Evolutionary conservation across 92 coral and sea anemone species (phyloP).

Genomic region (Metridium senile): DNA sequence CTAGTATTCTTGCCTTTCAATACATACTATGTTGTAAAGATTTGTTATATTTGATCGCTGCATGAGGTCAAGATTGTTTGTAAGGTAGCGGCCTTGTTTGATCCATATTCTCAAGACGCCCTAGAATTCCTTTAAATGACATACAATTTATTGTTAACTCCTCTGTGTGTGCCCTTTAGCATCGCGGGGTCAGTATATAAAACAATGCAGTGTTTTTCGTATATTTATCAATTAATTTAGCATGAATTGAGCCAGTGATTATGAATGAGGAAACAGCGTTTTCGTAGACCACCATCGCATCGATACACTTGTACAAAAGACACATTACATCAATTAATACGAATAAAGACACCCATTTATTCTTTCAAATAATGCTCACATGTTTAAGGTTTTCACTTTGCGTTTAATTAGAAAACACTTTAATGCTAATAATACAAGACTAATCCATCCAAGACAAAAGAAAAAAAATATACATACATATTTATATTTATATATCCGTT

Average conservation of each 20-base stretch:
- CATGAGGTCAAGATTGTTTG: constrained; percentile 3
- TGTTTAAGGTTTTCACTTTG: neutral
- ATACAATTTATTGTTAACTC: neutral
- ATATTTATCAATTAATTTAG: neutral
- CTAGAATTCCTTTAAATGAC: constrained; percentile 18
- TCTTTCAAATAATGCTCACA: neutral
- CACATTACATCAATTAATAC: neutral
- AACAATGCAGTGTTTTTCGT: constrained; percentile 3
- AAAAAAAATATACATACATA: neutral
- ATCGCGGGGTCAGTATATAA: constrained; percentile 7
- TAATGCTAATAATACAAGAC: neutral
- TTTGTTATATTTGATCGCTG: constrained; percentile 8
- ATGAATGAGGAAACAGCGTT: neutral
- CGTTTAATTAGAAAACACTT: neutral
- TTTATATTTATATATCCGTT: too few relatives aligned
- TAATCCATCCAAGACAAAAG: neutral
- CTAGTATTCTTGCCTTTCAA: constrained; percentile 5
- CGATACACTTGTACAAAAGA: neutral
- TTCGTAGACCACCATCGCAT: neutral
- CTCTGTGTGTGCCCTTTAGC: constrained; percentile 5
- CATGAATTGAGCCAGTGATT: neutral
- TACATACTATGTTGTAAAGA: constrained; percentile 23
- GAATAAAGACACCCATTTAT: neutral
- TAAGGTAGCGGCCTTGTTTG: constrained; percentile 13
- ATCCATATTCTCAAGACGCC: neutral